Base-by-base conservation (phyloP, 2,113 vertebrate species). In the Microcebus jonahi region DNA sequence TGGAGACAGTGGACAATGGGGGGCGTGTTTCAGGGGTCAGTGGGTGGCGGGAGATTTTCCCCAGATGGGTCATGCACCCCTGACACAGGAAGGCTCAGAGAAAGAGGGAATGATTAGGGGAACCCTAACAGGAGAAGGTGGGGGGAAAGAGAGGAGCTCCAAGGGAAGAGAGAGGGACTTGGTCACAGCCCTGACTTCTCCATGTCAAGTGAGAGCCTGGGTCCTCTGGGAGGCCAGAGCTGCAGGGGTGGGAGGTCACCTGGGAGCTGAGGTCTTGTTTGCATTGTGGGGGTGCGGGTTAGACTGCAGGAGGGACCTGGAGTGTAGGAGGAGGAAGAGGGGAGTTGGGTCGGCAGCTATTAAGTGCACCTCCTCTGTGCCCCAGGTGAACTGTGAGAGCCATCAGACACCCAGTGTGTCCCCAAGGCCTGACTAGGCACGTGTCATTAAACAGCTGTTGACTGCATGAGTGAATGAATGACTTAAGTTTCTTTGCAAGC, bases 1-100 rank as follows among this genome's bases (percentile, higher is more conserved):
- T 31, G 57, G 88, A 93, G 73, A 94, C 34, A 13, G 63, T 14
- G 20, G 59, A 97, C 96, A 96, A 95, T 95, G 84, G 55, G 13
- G 45, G 70, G 88, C 3, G 88, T 91, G 90, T 93, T 45, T 45
- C 31, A 76, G 20, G 67, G n/a, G 80, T 7, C 21, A 63, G 61
- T 29, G 61, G 14, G 2, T 50, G 15, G 23, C 29, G 45, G 13
- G 65, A 88, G 59, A 61, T 17, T 48, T n/a, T 55, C 53, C 67
- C 86, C 67, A 57, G 67, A 29, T 18, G 73, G 61, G 59, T 71
- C 86, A 88, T 80, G 73, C 50, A 18, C 8, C 48, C 61, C 65
- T 4, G 55, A 81, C 36, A 29, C n/a, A 79, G 31, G 29, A 89
- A 31, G 3, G 84, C 88, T 70, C 80, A 55, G 53, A 88, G 80